These are phyloP conservation scores for Ectropis crepuscularia DNA, from an alignment of 2,888 invertebrate species.

Conservation along the genomic window DNA sequence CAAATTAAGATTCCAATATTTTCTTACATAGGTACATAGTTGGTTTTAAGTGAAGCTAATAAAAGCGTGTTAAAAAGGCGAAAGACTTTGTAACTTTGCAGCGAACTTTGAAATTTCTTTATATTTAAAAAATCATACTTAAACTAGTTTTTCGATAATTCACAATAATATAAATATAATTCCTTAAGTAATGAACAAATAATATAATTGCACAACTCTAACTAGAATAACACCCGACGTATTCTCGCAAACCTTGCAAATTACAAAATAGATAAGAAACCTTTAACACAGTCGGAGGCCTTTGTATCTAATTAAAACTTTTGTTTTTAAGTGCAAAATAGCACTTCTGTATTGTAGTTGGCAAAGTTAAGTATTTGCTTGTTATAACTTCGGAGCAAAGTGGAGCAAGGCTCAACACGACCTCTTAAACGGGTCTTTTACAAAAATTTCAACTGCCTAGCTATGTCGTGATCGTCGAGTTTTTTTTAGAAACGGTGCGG, in stretches of 20 bases:
- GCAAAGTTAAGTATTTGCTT: conserved; percentile 55
- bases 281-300: conserved; percentile 46
- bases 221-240: neutral
- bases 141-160: too few relatives aligned
- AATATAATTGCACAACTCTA: neutral
- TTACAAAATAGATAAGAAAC: conserved; percentile 31
- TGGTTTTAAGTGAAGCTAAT: too few relatives aligned
- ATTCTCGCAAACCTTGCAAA: conserved; percentile 7
- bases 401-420: conserved; percentile 38
- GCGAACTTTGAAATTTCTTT: too few relatives aligned
- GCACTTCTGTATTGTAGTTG: conserved; percentile 52
- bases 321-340: conserved; percentile 56
- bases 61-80: too few relatives aligned
- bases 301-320: conserved; percentile 62
- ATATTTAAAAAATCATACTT: too few relatives aligned
- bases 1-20: too few relatives aligned
- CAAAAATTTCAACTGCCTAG: conserved; percentile 30
- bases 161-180: too few relatives aligned
- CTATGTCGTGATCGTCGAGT: conserved; percentile 1
- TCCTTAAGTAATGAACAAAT: too few relatives aligned
- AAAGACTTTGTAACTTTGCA: too few relatives aligned
- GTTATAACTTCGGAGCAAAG: conserved; percentile 54
- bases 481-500: too few relatives aligned
- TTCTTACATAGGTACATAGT: too few relatives aligned
- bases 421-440: conserved; percentile 31